Evolutionary conservation across 2,113 vertebrate species (phyloP).

Genomic region (Clarias macrocephalus): DNA sequence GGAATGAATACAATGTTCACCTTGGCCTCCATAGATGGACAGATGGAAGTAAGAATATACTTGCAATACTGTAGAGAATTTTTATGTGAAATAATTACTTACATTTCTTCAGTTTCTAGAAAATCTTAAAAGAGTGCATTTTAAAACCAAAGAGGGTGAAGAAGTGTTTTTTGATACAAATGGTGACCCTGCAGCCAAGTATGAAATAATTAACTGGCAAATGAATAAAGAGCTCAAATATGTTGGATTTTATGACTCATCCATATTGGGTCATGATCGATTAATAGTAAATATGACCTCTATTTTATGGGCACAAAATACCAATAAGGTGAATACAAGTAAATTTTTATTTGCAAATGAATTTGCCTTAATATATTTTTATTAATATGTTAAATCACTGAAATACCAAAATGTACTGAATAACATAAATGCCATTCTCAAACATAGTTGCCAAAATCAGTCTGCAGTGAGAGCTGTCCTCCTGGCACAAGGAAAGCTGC

Average conservation of each 20-base stretch:
- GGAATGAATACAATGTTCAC: too few species aligned
- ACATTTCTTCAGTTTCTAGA: constrained; percentile 61
- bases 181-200: constrained; percentile 65
- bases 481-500: constrained; percentile 54
- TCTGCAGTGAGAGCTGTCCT: constrained; percentile 58
- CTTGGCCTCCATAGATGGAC: too few species aligned
- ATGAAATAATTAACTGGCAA: constrained; percentile 75
- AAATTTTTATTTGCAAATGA: too few species aligned
- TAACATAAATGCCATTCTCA: not conserved
- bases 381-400: not conserved
- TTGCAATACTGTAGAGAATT: not conserved
- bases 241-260: constrained; percentile 58
- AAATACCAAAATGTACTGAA: not conserved
- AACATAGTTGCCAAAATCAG: constrained; percentile 41
- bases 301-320: constrained; percentile 40
- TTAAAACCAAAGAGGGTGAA: constrained; percentile 63
- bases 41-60: not conserved
- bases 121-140: constrained; percentile 66
- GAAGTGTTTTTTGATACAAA: constrained; percentile 71
- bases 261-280: constrained; percentile 28
- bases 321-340: constrained; percentile 28
- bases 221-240: constrained; percentile 59
- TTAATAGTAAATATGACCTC: constrained; percentile 26
- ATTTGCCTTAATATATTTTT: not conserved
- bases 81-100: not conserved